phyloP scores from a whole-genome alignment of 2,888 invertebrate genomes.

The Gryllus longicercus region DNA sequence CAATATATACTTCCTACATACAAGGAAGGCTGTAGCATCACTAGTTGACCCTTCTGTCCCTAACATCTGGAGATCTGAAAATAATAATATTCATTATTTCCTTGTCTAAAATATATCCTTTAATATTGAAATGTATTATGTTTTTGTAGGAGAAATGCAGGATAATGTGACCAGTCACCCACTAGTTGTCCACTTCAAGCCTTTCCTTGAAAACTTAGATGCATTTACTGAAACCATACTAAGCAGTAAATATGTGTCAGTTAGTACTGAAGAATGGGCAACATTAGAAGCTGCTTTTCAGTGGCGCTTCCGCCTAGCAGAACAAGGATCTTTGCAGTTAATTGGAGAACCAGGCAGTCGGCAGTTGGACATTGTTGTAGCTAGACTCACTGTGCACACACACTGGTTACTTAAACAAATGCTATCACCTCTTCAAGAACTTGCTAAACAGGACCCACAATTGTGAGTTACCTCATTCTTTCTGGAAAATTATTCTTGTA shows the following conservation, averaged over 20 bases:
- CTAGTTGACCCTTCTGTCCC: no score
- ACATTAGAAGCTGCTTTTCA: slow-evolving; percentile 52
- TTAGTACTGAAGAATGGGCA: slow-evolving; percentile 49
- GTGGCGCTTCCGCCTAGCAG: slow-evolving; percentile 55
- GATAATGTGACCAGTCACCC: slow-evolving; percentile 46
- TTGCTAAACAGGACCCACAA: not conserved
- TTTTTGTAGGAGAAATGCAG: slow-evolving; percentile 33
- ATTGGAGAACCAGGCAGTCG: slow-evolving; percentile 44
- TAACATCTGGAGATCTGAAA: no score
- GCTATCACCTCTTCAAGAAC: slow-evolving; percentile 43
- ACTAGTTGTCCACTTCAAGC: slow-evolving; percentile 53
- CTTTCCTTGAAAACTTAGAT: slow-evolving; percentile 52
- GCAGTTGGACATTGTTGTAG: slow-evolving; percentile 52
- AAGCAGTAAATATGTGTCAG: slow-evolving; percentile 40
- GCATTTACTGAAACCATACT: slow-evolving; percentile 49
- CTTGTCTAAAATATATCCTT: not conserved
- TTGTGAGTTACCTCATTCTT: not conserved
- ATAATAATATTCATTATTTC: no score
- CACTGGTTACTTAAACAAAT: slow-evolving; percentile 70
- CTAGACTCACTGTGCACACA: slow-evolving; percentile 65
- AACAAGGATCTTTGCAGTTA: slow-evolving; percentile 46
- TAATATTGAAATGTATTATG: not conserved
- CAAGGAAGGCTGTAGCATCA: no score
- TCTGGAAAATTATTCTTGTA: no score
- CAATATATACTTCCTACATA: no score